Evolutionary conservation across 2,797 vertebrate species (phyloP).

Genomic region (Mionectes olivaceus): DNA sequence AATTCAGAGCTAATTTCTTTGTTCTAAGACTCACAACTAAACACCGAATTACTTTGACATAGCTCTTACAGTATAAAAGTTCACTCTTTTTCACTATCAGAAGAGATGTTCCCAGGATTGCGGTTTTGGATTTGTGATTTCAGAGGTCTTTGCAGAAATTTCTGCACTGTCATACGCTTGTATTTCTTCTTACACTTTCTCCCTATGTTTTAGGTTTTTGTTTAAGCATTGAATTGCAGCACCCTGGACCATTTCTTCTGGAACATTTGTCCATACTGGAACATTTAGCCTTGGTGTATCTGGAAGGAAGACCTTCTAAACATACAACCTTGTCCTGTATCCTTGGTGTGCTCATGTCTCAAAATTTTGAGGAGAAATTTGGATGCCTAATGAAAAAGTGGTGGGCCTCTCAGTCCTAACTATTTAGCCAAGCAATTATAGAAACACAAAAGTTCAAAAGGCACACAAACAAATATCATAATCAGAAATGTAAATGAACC

Average conservation of each 20-base stretch:
- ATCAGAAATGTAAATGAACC: constrained; percentile 53
- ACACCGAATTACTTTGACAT: rapidly evolving
- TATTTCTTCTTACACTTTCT: background rate
- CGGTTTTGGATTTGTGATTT: background rate
- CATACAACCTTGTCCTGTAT: background rate
- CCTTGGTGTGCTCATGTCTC: background rate
- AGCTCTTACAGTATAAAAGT: background rate
- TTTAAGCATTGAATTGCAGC: background rate
- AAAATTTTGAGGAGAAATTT: background rate
- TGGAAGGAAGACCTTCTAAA: background rate
- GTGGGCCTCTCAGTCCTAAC: background rate
- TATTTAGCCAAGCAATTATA: constrained; percentile 22
- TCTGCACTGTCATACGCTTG: background rate
- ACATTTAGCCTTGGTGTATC: background rate
- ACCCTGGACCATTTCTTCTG: background rate
- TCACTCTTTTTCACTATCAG: background rate
- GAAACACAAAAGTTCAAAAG: constrained; percentile 28
- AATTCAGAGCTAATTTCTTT: background rate
- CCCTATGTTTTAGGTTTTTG: rapidly evolving
- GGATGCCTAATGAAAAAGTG: background rate
- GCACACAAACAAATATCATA: background rate
- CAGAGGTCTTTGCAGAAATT: background rate
- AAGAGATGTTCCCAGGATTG: background rate
- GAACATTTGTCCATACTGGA: background rate
- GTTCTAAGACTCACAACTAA: background rate